Base-by-base conservation (phyloP, 2,797 vertebrate species). In the Poecilia gillii region DNA sequence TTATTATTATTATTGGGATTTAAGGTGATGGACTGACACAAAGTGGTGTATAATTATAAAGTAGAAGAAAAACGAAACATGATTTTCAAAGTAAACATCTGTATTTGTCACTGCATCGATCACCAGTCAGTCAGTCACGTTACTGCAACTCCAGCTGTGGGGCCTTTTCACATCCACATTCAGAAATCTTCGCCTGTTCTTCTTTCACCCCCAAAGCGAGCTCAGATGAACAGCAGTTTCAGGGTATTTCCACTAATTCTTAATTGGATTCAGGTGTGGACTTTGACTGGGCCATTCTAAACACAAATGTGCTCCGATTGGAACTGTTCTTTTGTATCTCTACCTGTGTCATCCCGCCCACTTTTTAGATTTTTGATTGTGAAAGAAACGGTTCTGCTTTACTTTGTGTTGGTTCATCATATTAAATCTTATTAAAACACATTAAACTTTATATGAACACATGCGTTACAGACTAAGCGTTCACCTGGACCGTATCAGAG, bases 211-310 rank as follows among this genome's bases (percentile, higher is more conserved):
- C 66, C 23, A n/a, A 49, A 49, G 36, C 23, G 3, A 43, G 41
- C n/a, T 71, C 2, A 7, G 68, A 71, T 71, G 23, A 16, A 13
- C 36, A 23, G 20, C 39, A 68, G 13, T 13, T 43, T 70, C 25
- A 43, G 66, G 39, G 39, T 43, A 0, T 70, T 72, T 0, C 41
- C 13, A 7, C 41, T 28, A 25, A 28, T 46, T 12, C 36, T 39
- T 72, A 8, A 46, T 72, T 16, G 0, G 25, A 45, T 28, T 46
- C 12, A 28, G 43, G n/a, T 46, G 39, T 71, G 68, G 68, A 46
- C 68, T 71, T 71, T 71, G 39, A 70, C 4, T 70, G n/a, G 68
- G n/a, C 41, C 68, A 28, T 71, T 46, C n/a, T 28, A 28, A 28
- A 25, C 13, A 71, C 43, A 31, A 16, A 28, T 71, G 3, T 6